phyloP scores from a whole-genome alignment of 53 echinoderm and acorn worm genomes.

The Zoroaster sp. region DNA sequence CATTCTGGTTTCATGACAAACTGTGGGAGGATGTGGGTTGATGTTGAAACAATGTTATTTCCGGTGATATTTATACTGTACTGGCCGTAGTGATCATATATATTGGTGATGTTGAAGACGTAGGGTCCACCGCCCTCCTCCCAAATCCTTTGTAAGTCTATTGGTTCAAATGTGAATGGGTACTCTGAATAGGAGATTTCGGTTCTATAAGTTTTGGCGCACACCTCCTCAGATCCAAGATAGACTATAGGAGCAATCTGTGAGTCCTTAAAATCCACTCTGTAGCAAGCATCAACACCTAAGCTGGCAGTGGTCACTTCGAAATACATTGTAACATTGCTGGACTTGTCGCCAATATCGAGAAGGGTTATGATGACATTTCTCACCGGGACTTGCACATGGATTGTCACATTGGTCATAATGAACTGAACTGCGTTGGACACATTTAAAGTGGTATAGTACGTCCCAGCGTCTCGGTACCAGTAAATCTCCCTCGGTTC shows the following conservation, averaged over 20 bases:
- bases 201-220: background rate
- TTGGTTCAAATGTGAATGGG: background rate
- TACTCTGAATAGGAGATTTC: constrained; percentile 7
- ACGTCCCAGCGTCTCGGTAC: constrained; percentile 50
- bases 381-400: constrained; percentile 55
- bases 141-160: constrained; percentile 18
- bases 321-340: constrained; percentile 50
- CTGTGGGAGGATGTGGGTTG: background rate
- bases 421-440: constrained; percentile 60
- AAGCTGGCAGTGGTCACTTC: constrained; percentile 6
- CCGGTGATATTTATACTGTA: constrained; percentile 8
- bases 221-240: background rate
- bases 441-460: constrained; percentile 52
- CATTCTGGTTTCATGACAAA: constrained; percentile 56
- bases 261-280: constrained; percentile 42
- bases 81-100: constrained; percentile 18
- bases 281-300: constrained; percentile 63
- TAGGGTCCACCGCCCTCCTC: constrained; percentile 1
- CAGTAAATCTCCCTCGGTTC: constrained; percentile 34
- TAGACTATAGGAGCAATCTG: constrained; percentile 1
- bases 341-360: constrained; percentile 39
- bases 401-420: background rate
- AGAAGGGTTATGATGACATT: constrained; percentile 5
- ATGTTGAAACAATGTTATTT: constrained; percentile 38
- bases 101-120: constrained; percentile 31